These are phyloP conservation scores for Temnothorax ravouxi DNA, from an alignment of 2,888 invertebrate species.

Conservation along the genomic window DNA sequence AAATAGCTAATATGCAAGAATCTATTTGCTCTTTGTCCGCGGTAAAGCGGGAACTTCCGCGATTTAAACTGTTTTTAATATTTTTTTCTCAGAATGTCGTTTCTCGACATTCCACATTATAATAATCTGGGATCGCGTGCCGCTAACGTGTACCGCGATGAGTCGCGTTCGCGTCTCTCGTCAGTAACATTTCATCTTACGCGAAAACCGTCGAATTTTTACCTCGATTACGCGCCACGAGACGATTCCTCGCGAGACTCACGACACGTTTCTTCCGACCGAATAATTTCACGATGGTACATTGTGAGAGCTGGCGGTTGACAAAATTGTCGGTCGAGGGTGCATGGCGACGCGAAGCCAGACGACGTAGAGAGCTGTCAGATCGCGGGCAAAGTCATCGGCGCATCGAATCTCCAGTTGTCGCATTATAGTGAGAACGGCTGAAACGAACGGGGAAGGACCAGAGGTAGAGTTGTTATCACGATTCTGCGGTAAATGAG, in stretches of 20 bases:
- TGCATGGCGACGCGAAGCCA: not conserved
- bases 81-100: not conserved
- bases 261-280: not conserved
- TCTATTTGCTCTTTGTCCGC: not conserved
- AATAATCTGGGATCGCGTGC: not conserved
- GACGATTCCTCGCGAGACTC: not conserved
- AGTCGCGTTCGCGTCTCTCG: not conserved
- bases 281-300: constrained; percentile 41
- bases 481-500: constrained; percentile 81
- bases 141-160: not conserved
- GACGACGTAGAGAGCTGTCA: not conserved
- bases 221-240: not conserved
- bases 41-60: not conserved
- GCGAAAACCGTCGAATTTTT: constrained; percentile 16
- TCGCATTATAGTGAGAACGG: not conserved
- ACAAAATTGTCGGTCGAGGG: constrained; percentile 7
- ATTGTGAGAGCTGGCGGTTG: constrained; percentile 12
- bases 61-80: not conserved
- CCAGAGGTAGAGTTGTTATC: constrained; percentile 79
- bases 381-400: constrained; percentile 22
- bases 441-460: not conserved
- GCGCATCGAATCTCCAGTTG: not conserved
- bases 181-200: not conserved
- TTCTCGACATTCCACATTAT: not conserved
- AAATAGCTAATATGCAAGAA: constrained; percentile 10